A percentile compares a stretch with the other conserved stretches of the same genome.
Conservation (phyloP, 2,888 invertebrate species). For the Heliconius erato region DNA sequence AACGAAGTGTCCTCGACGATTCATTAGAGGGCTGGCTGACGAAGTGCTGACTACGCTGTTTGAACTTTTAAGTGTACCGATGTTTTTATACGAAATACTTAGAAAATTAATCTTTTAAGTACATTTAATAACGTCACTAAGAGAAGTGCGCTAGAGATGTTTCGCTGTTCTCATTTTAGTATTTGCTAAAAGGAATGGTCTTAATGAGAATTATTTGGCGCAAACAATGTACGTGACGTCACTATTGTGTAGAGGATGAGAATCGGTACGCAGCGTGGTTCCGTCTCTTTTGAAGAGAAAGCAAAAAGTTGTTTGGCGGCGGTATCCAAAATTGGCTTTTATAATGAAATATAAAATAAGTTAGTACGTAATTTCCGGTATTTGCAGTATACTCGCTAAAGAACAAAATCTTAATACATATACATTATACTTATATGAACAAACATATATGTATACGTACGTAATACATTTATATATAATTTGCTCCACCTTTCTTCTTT, state of each 20-base stretch:
- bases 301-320: constrained; percentile 1
- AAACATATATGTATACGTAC: too few species aligned
- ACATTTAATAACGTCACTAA: constrained; percentile 40
- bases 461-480: too few species aligned
- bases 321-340: not conserved
- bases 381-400: too few species aligned
- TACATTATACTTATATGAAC: too few species aligned
- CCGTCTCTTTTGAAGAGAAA: constrained; percentile 5
- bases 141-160: constrained; percentile 17
- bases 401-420: too few species aligned
- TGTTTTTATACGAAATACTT: constrained; percentile 50
- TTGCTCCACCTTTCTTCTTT: too few species aligned
- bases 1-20: constrained; percentile 53
- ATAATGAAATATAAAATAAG: not conserved
- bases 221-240: constrained; percentile 22
- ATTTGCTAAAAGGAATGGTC: constrained; percentile 22
- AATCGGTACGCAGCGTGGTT: constrained; percentile 14
- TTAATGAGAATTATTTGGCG: constrained; percentile 28
- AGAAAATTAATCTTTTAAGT: constrained; percentile 49
- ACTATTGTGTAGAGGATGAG: constrained; percentile 14
- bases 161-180: constrained; percentile 7
- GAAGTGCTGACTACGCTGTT: constrained; percentile 51
- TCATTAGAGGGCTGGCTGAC: constrained; percentile 52
- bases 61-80: constrained; percentile 52
- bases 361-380: too few species aligned